Evolutionary conservation across 2,888 invertebrate genomes (phyloP).

Genomic region (Troides oblongomaculatus): DNA sequence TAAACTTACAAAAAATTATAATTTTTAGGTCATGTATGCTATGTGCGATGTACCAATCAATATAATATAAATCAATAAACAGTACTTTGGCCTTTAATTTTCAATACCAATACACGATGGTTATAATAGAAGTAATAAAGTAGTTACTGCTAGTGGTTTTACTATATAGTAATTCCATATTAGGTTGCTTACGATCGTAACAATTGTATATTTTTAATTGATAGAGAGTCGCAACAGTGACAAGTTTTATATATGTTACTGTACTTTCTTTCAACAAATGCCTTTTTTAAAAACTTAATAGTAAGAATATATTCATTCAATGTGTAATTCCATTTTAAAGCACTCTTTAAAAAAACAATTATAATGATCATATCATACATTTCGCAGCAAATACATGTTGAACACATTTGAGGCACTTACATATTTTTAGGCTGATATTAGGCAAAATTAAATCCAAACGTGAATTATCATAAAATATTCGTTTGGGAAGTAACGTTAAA

Average conservation of each 20-base stretch:
- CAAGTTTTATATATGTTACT: too few species aligned
- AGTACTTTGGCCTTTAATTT: too few species aligned
- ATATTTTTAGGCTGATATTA: neutral
- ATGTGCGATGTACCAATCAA: too few species aligned
- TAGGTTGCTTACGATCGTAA: neutral
- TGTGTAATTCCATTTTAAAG: neutral
- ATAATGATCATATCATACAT: neutral
- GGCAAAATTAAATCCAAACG: neutral
- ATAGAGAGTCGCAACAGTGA: too few species aligned
- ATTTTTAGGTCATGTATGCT: too few species aligned
- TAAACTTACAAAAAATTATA: too few species aligned
- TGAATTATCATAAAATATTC: constrained; percentile 1
- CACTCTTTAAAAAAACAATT: neutral
- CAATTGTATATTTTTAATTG: neutral
- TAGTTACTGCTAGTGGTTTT: neutral
- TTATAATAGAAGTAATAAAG: neutral
- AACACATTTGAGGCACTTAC: neutral
- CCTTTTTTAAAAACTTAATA: too few species aligned
- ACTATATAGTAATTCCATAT: neutral
- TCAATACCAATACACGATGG: neutral
- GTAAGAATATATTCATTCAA: neutral
- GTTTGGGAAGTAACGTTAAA: neutral
- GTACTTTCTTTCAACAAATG: too few species aligned
- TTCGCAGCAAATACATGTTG: neutral
- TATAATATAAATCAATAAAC: too few species aligned